phyloP scores from a whole-genome alignment of 92 coral and sea anemone species.

The Porites rus region DNA sequence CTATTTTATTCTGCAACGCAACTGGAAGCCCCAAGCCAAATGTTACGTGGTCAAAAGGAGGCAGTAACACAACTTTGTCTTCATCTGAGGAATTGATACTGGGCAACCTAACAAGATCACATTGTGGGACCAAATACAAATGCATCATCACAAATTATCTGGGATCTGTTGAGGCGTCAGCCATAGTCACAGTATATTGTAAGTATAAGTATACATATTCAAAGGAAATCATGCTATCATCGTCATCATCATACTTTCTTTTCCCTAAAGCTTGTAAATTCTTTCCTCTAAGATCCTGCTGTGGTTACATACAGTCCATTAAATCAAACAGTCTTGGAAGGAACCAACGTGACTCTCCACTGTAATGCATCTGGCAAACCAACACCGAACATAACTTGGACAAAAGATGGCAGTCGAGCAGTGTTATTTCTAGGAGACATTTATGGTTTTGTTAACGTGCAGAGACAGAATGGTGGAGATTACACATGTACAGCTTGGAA shows the following conservation, averaged over 20 bases:
- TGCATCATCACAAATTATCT: neutral
- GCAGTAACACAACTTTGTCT: neutral
- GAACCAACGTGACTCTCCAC: neutral
- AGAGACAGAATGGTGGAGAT: neutral
- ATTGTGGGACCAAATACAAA: neutral
- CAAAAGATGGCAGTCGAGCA: neutral
- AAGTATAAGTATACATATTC: neutral
- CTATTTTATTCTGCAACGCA: neutral
- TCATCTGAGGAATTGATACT: neutral
- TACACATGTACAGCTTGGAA: constrained; percentile 24
- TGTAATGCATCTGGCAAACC: constrained; percentile 26
- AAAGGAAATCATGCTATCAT: too few relatives aligned
- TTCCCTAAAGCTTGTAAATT: neutral
- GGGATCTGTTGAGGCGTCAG: constrained; percentile 17
- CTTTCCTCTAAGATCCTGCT: constrained; percentile 15
- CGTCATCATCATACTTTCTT: too few relatives aligned
- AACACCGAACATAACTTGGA: constrained; percentile 36
- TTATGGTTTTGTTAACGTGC: neutral
- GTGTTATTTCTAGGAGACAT: neutral
- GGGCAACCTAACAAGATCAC: neutral
- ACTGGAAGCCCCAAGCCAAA: constrained; percentile 18
- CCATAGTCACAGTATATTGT: constrained; percentile 13
- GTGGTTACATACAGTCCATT: neutral
- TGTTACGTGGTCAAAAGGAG: constrained; percentile 7
- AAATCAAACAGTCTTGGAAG: neutral